These are phyloP conservation scores for Spondyliosoma cantharus DNA, from an alignment of 2,797 vertebrate species.

Conservation along the genomic window DNA sequence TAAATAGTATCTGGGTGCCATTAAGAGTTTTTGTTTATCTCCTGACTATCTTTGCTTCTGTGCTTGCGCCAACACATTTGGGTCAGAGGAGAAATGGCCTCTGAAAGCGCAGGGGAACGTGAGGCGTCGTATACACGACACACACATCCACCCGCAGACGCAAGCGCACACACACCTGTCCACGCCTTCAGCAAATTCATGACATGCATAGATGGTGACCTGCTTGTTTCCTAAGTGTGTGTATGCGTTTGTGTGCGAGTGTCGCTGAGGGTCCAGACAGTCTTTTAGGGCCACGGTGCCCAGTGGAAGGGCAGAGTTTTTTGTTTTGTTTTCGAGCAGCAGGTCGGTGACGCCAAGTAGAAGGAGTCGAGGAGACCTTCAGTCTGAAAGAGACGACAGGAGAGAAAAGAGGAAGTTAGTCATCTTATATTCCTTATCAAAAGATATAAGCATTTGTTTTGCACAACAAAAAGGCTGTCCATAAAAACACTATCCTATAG, in stretches of 20 bases:
- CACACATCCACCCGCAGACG: background rate
- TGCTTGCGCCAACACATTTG: slow-evolving; percentile 62
- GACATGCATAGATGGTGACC: slow-evolving; percentile 71
- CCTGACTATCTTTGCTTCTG: slow-evolving; percentile 70
- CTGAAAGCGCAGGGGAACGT: slow-evolving; percentile 58
- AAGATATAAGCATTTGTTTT: background rate
- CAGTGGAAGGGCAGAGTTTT: slow-evolving; percentile 23
- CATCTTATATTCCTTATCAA: background rate
- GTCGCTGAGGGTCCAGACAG: slow-evolving; percentile 54
- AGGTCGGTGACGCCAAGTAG: slow-evolving; percentile 57
- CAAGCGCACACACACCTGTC: slow-evolving; percentile 56
- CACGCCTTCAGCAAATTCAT: slow-evolving; percentile 47
- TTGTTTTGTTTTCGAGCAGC: slow-evolving; percentile 60
- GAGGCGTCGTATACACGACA: slow-evolving; percentile 34
- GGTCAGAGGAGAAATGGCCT: slow-evolving; percentile 73
- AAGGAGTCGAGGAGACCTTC: slow-evolving; percentile 54
- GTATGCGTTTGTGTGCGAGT: slow-evolving; percentile 12
- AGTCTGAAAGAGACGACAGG: slow-evolving; percentile 73
- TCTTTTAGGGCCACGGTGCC: slow-evolving; percentile 39
- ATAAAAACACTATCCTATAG: too few relatives aligned
- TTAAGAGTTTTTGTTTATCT: slow-evolving; percentile 53
- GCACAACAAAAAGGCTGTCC: too few relatives aligned
- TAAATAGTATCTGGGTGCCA: slow-evolving; percentile 69
- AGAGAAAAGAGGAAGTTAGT: slow-evolving; percentile 25
- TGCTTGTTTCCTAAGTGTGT: slow-evolving; percentile 34